Percentiles rank a stretch among this genome's conserved stretches.
Conservation (phyloP, 64 coral and sea anemone genomes). For the Montipora efflorescens region DNA sequence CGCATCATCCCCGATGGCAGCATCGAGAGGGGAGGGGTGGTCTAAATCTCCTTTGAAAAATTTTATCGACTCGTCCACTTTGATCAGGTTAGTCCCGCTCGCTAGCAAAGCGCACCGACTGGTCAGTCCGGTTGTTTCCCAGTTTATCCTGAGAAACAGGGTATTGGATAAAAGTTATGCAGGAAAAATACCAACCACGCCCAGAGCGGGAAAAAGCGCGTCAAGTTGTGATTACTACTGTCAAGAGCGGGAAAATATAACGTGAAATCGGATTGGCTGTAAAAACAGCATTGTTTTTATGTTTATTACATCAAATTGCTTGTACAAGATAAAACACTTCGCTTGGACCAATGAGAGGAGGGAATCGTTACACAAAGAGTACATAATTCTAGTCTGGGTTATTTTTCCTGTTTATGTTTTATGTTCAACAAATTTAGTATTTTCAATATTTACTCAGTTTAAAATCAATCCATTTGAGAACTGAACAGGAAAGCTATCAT, state of each 20-base stretch:
- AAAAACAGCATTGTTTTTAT: background rate
- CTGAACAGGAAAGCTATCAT: too few species aligned
- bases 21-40: background rate
- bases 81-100: conserved; percentile 50
- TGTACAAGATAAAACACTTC: background rate
- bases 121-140: conserved; percentile 46
- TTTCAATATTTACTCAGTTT: too few species aligned
- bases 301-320: background rate
- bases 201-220: background rate
- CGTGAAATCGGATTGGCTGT: background rate
- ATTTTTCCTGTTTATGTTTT: background rate
- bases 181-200: background rate
- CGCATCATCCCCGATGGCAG: conserved; percentile 23
- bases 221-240: background rate
- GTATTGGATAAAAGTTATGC: background rate
- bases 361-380: background rate
- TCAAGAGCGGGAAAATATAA: background rate
- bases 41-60: conserved; percentile 8
- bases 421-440: too few species aligned
- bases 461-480: too few species aligned
- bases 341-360: background rate
- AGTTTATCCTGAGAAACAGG: conserved; percentile 54
- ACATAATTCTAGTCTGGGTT: background rate
- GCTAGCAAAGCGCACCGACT: conserved; percentile 28
- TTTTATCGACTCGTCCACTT: conserved; percentile 43